Base-by-base conservation (phyloP, 2,888 invertebrate genomes). In the Rotaria magnacalcarata region DNA sequence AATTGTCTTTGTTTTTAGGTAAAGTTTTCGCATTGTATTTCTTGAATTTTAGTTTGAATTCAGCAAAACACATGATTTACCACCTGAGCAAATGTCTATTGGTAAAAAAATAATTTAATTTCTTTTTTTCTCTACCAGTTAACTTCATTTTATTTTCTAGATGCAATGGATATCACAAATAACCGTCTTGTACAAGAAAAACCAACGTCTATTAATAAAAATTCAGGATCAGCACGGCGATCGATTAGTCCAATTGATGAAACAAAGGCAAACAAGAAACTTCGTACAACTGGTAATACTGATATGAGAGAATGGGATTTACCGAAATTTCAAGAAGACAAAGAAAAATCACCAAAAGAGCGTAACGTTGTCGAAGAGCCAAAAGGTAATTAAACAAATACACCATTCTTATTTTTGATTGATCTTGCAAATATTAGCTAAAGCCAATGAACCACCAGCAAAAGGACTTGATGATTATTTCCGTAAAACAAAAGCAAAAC, bases 391-490 rank as follows among this genome's bases (percentile, higher is more conserved):
- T 67, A 5, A 56, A 52, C 16, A 52, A 56, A 56, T 14, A 14
- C 11, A 11, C 1, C 16, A 11, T 16, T 52, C 16, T 52, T 58
- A 58, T n/a, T 58, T 8, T 6, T 24, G 8, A 50, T n/a, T 58
- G n/a, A 8, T 58, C 16, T 58, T 58, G 1, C 14, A 16, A 24
- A n/a, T 34, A 27, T 67, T 27, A 67, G 67, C 34, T 34, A 67
- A 34, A 67, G 10, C 14, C 74, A 27, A 54, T 74, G 85, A 84
- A 58, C n/a, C 75, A 52, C 43, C 60, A 10, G 47, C 54, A 74
- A 96, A 97, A 91, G 93, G 96, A 87, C 93, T 98, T 90, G 98
- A 98, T 92, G 97, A 98, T 92, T 93, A 98, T 88, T 99, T 99
- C 92, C 94, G 94, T 89, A 98, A 97, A 92, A 99, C 99, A 47